Percentiles rank a stretch among this genome's conserved stretches.
These are phyloP conservation scores for Cryptus armator DNA, from an alignment of 2,888 invertebrate species.

Conservation along the genomic window DNA sequence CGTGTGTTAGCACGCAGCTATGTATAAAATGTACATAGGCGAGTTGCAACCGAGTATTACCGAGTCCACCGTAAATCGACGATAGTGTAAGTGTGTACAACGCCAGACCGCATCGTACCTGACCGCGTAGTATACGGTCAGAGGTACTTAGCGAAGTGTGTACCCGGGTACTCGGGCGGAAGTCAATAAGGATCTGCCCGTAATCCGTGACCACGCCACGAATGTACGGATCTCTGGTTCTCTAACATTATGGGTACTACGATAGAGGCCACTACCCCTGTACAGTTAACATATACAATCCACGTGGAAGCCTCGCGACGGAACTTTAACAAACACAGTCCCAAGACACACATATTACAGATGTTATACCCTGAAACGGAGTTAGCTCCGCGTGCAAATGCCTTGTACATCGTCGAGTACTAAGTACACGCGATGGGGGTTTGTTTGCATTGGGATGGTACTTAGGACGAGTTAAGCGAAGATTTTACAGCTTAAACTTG, in stretches of 20 bases:
- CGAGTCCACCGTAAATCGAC: constrained; percentile 38
- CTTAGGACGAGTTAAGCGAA: constrained; percentile 34
- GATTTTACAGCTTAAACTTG: background rate
- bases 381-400: constrained; percentile 47
- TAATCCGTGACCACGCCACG: constrained; percentile 67
- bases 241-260: background rate
- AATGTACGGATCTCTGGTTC: constrained; percentile 58
- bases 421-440: constrained; percentile 27
- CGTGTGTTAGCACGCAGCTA: constrained; percentile 13
- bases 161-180: constrained; percentile 64
- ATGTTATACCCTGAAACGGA: constrained; percentile 47
- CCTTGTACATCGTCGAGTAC: constrained; percentile 45
- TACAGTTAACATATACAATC: background rate
- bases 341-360: constrained; percentile 40
- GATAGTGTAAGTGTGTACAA: constrained; percentile 40
- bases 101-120: constrained; percentile 20
- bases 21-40: constrained; percentile 20
- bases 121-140: constrained; percentile 51
- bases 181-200: constrained; percentile 70
- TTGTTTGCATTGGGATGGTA: constrained; percentile 22
- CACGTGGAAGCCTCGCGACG: constrained; percentile 25
- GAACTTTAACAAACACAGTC: constrained; percentile 48
- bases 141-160: constrained; percentile 67
- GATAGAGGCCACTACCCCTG: background rate
- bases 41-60: constrained; percentile 14